A percentile compares a stretch with the other conserved stretches of the same genome.
phyloP scores from a whole-genome alignment of 2,888 invertebrate species.

The Sericinus montela region DNA sequence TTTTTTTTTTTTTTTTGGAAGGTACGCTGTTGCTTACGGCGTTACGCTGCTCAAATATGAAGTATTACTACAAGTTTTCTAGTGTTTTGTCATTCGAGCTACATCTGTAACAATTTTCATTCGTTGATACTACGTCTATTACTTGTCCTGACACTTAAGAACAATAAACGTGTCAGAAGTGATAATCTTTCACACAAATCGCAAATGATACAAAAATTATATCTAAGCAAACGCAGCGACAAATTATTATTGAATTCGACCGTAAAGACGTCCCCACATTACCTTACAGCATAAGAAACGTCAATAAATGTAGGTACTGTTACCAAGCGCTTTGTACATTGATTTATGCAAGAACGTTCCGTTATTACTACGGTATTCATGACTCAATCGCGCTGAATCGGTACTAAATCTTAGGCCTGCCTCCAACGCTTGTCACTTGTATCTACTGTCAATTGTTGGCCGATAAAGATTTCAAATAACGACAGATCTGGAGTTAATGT shows the following conservation, averaged over 20 bases:
- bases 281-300: not conserved
- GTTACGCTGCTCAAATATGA: too few species aligned
- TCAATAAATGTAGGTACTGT: not conserved
- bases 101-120: too few species aligned
- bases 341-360: slow-evolving; percentile 2
- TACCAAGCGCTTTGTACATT: not conserved
- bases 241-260: not conserved
- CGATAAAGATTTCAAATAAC: slow-evolving; percentile 5
- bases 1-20: too few species aligned
- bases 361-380: slow-evolving; percentile 11
- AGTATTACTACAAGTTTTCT: too few species aligned
- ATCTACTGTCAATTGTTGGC: not conserved
- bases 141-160: too few species aligned
- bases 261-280: not conserved
- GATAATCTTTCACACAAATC: too few species aligned
- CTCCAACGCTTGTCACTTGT: slow-evolving; percentile 8
- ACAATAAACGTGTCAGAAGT: too few species aligned
- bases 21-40: too few species aligned
- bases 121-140: too few species aligned
- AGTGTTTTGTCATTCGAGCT: too few species aligned
- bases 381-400: slow-evolving; percentile 6
- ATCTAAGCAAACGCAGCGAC: not conserved
- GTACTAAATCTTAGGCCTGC: not conserved
- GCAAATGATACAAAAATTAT: too few species aligned
- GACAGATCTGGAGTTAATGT: slow-evolving; percentile 2